Conservation (phyloP, 2,113 vertebrate genomes). For the Haplotaxodon microlepis region DNA sequence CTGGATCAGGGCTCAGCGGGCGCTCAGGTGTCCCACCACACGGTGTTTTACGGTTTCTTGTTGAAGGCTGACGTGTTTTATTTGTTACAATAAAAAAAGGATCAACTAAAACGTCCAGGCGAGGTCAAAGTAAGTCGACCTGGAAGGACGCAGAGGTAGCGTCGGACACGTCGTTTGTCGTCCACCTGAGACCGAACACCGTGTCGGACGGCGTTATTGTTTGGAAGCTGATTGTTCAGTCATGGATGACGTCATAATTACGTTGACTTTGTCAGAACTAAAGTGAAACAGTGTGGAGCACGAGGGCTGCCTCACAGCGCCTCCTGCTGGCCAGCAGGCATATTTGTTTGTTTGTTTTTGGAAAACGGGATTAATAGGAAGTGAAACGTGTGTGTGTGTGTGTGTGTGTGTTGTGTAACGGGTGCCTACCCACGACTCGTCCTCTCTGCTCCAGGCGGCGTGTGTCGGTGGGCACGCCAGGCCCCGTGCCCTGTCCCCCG, state of each 20-base stretch:
- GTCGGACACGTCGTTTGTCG: not conserved
- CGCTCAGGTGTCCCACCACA: not conserved
- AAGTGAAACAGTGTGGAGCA: not conserved
- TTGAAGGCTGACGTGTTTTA: not conserved
- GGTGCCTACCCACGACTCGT: constrained; percentile 66
- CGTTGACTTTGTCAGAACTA: not conserved
- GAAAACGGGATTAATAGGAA: not conserved
- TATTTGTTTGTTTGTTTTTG: not conserved
- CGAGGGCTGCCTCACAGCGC: not conserved
- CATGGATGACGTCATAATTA: not conserved
- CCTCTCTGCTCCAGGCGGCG: constrained; percentile 68
- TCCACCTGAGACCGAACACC: not conserved
- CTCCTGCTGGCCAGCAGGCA: not conserved
- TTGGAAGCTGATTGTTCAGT: not conserved
- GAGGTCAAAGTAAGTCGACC: not conserved
- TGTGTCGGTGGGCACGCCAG: constrained; percentile 26
- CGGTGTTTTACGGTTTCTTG: not conserved
- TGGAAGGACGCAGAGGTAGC: not conserved
- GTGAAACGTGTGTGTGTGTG: not conserved
- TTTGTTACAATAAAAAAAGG: not conserved
- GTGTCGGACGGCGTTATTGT: not conserved
- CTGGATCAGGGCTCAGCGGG: not conserved
- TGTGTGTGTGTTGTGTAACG: not conserved
- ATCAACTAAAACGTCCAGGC: not conserved
- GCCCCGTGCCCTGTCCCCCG: constrained; percentile 21